Base-by-base conservation (phyloP, 2,888 invertebrate species). In the Labia minor region DNA sequence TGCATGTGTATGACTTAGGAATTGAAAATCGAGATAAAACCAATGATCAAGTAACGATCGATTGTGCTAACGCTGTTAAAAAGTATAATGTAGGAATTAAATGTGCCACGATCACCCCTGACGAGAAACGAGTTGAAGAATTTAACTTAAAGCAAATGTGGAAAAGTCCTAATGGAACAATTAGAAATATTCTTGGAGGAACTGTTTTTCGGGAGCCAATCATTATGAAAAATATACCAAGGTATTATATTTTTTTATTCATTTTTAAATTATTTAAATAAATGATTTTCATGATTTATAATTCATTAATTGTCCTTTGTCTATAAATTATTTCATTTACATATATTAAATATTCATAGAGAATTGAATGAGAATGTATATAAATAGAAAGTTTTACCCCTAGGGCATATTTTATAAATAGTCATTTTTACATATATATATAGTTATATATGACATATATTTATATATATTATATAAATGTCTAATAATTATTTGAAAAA, bases 61-160 rank as follows among this genome's bases (percentile, higher is more conserved):
- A 98, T 72, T 95, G 96, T 78, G 98, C 98, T 6, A 88, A 96
- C 77, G 98, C 98, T 14, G 86, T 98, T 67, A 91, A 94, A 77
- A 93, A 94, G 76, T 97, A 95, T 81, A 96, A 95, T 79, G 98
- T 99, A 65, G 99, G 98, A 61, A 93, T 99, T 72, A 99, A 99
- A 79, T 99, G 99, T 80, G 98, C 98, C 20, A 93, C 98, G 1
- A 99, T 98, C 71, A 98, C 98, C 0, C 97, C 98, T 1, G 98
- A 98, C 78, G 98, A 98, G 78, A 90, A 92, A 37, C 84, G 98
- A 76, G 95, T 98, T 0, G 90, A 92, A 78, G 92, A 92, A 77
- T 91, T 92, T 75, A 89, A 90, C 1, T 77, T 92, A 71, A 90
- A 92, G 76, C 83, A 91, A 77, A 92, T 92, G 92, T 92, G 92